Conservation (phyloP, 2,888 invertebrate genomes). For the Saturnia japonica region DNA sequence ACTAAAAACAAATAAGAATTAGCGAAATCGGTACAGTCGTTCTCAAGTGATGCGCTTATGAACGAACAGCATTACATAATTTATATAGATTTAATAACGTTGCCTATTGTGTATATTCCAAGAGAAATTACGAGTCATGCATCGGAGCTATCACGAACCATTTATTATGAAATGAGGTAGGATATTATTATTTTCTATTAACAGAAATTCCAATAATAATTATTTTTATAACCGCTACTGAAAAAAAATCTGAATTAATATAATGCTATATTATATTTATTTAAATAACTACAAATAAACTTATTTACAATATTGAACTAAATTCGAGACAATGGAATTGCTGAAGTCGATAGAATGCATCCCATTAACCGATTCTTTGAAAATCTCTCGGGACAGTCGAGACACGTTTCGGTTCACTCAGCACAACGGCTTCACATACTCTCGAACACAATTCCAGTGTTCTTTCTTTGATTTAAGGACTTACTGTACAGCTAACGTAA, state of each 20-base stretch:
- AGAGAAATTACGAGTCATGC: no score
- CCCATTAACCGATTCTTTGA: slow-evolving; percentile 57
- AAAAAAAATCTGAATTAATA: neutral
- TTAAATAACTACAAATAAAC: slow-evolving; percentile 20
- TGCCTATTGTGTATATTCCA: no score
- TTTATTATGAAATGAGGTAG: no score
- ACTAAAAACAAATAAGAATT: no score
- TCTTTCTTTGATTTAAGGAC: slow-evolving; percentile 55
- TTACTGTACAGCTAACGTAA: slow-evolving; percentile 56
- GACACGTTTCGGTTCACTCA: slow-evolving; percentile 69
- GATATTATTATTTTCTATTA: no score
- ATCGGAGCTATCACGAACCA: no score
- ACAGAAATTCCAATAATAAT: no score
- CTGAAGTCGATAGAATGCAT: slow-evolving; percentile 47
- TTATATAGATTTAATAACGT: no score
- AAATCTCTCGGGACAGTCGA: slow-evolving; percentile 57
- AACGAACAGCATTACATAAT: no score
- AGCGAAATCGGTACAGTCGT: no score
- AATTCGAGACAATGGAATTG: slow-evolving; percentile 1
- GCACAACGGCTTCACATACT: slow-evolving; percentile 62
- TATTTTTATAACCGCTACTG: no score
- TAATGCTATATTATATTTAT: neutral
- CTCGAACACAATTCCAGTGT: slow-evolving; percentile 69
- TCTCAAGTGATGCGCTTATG: no score
- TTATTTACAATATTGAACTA: neutral